Percentiles rank a stretch among this genome's conserved stretches.
phyloP scores from a whole-genome alignment of 92 coral and sea anemone species.

The Isaurus tuberculatus region DNA sequence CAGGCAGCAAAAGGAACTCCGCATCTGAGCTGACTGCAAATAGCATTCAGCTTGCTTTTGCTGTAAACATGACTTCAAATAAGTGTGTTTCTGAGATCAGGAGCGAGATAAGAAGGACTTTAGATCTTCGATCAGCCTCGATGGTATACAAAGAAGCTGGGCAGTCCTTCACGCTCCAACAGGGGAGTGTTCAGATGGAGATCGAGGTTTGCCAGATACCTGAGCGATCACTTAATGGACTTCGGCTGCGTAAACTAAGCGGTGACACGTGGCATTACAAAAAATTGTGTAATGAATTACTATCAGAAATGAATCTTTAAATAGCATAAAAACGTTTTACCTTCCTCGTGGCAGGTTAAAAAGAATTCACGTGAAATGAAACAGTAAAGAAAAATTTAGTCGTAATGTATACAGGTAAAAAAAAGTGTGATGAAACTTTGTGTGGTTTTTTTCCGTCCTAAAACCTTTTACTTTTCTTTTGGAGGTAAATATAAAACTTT shows the following conservation, averaged over 20 bases:
- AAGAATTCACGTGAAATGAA: neutral
- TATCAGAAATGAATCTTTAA: constrained; percentile 91
- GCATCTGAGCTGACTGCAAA: constrained; percentile 72
- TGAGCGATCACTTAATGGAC: constrained; percentile 79
- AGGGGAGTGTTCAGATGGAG: constrained; percentile 92
- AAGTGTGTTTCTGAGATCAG: constrained; percentile 91
- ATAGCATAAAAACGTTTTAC: neutral
- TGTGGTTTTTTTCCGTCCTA: constrained; percentile 17
- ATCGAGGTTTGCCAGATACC: constrained; percentile 93
- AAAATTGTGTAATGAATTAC: constrained; percentile 88
- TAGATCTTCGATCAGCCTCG: constrained; percentile 84
- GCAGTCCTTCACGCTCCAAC: constrained; percentile 85
- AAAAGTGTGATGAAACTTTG: neutral
- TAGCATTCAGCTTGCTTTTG: constrained; percentile 82
- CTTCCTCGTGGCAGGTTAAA: neutral
- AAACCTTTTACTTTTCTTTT: constrained; percentile 26
- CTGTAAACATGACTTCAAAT: constrained; percentile 88
- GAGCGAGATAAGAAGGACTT: constrained; percentile 85
- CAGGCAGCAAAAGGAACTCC: constrained; percentile 77
- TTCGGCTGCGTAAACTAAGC: constrained; percentile 93
- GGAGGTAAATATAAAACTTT: constrained; percentile 12
- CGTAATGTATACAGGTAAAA: neutral
- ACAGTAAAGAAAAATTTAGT: neutral
- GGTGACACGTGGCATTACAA: constrained; percentile 97
- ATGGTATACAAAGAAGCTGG: constrained; percentile 86